phyloP scores from a whole-genome alignment of 1,140 invertebrate genomes.

The Gonatopus flavifemur region DNA sequence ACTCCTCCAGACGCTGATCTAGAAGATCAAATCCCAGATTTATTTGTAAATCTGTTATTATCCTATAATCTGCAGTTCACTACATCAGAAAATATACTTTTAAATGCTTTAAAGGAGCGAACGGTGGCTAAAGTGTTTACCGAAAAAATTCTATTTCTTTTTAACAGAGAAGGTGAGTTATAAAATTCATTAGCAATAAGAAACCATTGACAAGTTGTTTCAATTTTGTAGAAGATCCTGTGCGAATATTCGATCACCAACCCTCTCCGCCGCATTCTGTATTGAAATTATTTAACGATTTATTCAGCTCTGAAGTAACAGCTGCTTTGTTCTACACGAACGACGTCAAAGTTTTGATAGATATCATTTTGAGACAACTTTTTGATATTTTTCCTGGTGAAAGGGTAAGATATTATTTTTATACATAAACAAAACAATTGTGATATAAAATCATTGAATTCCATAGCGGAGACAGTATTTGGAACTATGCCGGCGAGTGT shows the following conservation, averaged over 20 bases:
- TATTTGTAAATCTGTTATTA: slow-evolving; percentile 80
- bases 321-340: slow-evolving; percentile 90
- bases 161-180: slow-evolving; percentile 84
- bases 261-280: slow-evolving; percentile 81
- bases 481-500: slow-evolving; percentile 72
- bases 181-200: background rate
- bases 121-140: slow-evolving; percentile 82
- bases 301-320: slow-evolving; percentile 75
- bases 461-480: slow-evolving; percentile 74
- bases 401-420: slow-evolving; percentile 62
- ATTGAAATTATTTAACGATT: slow-evolving; percentile 82
- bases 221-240: slow-evolving; percentile 74
- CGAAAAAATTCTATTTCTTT: slow-evolving; percentile 81
- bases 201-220: background rate
- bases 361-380: slow-evolving; percentile 86
- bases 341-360: slow-evolving; percentile 88
- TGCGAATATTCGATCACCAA: slow-evolving; percentile 79
- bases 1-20: slow-evolving; percentile 72
- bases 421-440: slow-evolving; percentile 3
- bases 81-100: slow-evolving; percentile 70
- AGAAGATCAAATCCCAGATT: slow-evolving; percentile 79
- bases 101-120: slow-evolving; percentile 72
- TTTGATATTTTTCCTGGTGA: slow-evolving; percentile 87
- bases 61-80: slow-evolving; percentile 87
- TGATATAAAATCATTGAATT: slow-evolving; percentile 1